Percentiles rank a stretch among this genome's conserved stretches.
phyloP scores from a whole-genome alignment of 2,113 vertebrate genomes.

The Hepsetus odoe region DNA sequence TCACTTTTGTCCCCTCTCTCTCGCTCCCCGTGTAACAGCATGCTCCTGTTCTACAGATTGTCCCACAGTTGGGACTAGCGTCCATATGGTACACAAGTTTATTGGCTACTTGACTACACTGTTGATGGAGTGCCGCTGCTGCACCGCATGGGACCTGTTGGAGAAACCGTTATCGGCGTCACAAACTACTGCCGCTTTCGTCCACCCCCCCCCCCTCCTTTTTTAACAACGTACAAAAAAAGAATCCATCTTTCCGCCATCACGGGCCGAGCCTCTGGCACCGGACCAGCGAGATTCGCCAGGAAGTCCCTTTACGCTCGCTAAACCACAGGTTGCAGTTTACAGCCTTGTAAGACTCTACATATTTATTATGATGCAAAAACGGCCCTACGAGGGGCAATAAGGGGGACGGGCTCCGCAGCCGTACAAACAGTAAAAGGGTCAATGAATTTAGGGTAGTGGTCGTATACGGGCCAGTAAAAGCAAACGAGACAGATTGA shows the following conservation, averaged over 20 bases:
- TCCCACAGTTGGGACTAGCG: constrained; percentile 88
- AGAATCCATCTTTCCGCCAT: constrained; percentile 67
- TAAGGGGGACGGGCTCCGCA: constrained; percentile 53
- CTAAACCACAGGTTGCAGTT: constrained; percentile 69
- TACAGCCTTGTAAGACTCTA: constrained; percentile 69
- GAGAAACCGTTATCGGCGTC: constrained; percentile 63
- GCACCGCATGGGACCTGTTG: constrained; percentile 88
- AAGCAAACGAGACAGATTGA: constrained; percentile 8
- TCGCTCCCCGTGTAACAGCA: constrained; percentile 89
- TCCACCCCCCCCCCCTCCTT: not conserved
- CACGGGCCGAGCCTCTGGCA: constrained; percentile 64
- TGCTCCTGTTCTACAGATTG: constrained; percentile 93
- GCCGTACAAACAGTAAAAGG: constrained; percentile 50
- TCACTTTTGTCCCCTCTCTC: constrained; percentile 84
- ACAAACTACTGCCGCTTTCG: constrained; percentile 47
- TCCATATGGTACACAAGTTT: constrained; percentile 92
- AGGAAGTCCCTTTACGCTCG: constrained; percentile 67
- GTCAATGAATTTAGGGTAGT: constrained; percentile 5
- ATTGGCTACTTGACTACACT: constrained; percentile 80
- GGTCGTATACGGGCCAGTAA: not conserved
- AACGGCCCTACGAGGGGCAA: constrained; percentile 60
- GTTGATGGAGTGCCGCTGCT: constrained; percentile 81
- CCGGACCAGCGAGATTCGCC: constrained; percentile 53
- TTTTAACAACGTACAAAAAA: constrained; percentile 55
- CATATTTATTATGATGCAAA: constrained; percentile 77